These are phyloP conservation scores for Digitonthophagus gazella DNA, from an alignment of 2,888 invertebrate species.

Conservation along the genomic window DNA sequence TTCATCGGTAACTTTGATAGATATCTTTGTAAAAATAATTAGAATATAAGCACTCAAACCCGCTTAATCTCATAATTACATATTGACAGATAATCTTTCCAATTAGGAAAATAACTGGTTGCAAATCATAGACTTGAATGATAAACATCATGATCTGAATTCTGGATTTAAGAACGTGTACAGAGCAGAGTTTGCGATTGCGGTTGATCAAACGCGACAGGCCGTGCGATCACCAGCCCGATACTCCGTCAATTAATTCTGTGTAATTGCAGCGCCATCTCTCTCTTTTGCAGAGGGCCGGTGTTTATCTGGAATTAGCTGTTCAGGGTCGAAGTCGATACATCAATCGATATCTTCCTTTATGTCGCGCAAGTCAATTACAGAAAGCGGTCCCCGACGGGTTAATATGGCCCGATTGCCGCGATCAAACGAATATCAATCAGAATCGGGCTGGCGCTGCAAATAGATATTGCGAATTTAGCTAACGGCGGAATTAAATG, in stretches of 20 bases:
- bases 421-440: slow-evolving; percentile 9
- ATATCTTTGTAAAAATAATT: too few species aligned
- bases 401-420: neutral
- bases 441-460: neutral
- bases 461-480: neutral
- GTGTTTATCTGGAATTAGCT: slow-evolving; percentile 8
- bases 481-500: too few species aligned
- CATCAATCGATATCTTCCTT: slow-evolving; percentile 8
- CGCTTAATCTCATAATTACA: too few species aligned
- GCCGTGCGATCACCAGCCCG: slow-evolving; percentile 1
- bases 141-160: neutral
- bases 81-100: too few species aligned
- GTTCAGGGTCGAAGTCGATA: neutral
- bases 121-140: neutral
- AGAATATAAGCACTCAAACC: too few species aligned
- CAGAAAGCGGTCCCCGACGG: neutral
- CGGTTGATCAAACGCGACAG: neutral
- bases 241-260: slow-evolving; percentile 14
- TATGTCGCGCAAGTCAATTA: slow-evolving; percentile 10
- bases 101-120: neutral
- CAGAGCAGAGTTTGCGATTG: neutral
- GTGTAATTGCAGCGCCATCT: slow-evolving; percentile 6
- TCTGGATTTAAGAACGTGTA: neutral
- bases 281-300: slow-evolving; percentile 5
- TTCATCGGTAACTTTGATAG: too few species aligned